These are phyloP conservation scores for Sycophaga agraensis DNA, from an alignment of 1,140 invertebrate genomes.

Conservation along the genomic window DNA sequence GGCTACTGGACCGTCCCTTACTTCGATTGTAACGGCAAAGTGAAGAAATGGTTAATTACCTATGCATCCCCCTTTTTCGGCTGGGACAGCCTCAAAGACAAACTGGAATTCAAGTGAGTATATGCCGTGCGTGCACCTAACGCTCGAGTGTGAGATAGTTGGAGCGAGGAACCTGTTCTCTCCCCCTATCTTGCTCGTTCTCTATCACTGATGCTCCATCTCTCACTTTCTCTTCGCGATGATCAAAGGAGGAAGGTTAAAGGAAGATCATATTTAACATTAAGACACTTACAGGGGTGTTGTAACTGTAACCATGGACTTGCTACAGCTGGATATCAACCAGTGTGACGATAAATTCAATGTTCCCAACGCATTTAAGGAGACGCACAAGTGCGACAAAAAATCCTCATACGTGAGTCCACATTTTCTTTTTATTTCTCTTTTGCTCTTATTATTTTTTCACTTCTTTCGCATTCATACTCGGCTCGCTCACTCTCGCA, in stretches of 20 bases:
- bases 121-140: conserved; percentile 5
- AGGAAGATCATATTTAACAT: conserved; percentile 54
- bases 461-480: background rate
- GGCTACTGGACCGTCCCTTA: conserved; percentile 93
- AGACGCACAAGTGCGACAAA: conserved; percentile 91
- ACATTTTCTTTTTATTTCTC: background rate
- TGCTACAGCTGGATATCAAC: conserved; percentile 89
- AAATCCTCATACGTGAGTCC: conserved; percentile 88
- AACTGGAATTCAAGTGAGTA: conserved; percentile 92
- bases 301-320: conserved; percentile 88
- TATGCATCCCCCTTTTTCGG: conserved; percentile 97
- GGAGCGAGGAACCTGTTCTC: conserved; percentile 42
- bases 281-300: conserved; percentile 77
- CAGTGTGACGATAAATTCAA: conserved; percentile 91
- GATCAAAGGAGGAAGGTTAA: conserved; percentile 39
- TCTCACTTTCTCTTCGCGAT: conserved; percentile 4
- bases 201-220: background rate
- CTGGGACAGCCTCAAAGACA: conserved; percentile 87
- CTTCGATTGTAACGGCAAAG: conserved; percentile 90
- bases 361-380: conserved; percentile 91
- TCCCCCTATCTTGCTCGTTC: background rate
- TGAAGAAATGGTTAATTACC: conserved; percentile 92
- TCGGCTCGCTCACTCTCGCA: too few relatives aligned
- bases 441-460: conserved; percentile 8
- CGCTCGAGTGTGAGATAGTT: conserved; percentile 52